Evolutionary conservation across 2,113 vertebrate genomes (phyloP).

Genomic region (Microtus richardsoni): DNA sequence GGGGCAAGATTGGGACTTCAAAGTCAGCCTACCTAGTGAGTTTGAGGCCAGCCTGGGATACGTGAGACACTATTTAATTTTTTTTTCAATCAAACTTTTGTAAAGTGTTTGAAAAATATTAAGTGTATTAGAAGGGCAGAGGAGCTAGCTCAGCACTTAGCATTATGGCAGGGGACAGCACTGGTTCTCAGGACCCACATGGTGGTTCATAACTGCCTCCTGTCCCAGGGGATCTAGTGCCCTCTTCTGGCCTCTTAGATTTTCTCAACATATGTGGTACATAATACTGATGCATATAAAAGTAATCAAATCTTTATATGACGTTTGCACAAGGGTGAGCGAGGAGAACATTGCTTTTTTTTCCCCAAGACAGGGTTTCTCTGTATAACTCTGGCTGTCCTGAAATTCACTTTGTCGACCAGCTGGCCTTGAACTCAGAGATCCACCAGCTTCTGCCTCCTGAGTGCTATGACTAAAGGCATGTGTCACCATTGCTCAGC

Average conservation of each 20-base stretch:
- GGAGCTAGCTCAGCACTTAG: background rate
- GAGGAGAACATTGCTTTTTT: background rate
- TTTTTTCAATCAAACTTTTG: slow-evolving; percentile 17
- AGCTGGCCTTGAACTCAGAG: background rate
- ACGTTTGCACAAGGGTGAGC: background rate
- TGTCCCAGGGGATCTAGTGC: background rate
- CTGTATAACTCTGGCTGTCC: background rate
- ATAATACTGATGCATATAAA: background rate
- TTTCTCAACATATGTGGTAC: background rate
- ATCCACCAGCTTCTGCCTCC: background rate
- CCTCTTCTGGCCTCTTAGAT: background rate
- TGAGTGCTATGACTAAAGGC: background rate
- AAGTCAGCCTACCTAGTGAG: background rate
- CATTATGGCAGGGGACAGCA: no score
- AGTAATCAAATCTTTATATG: background rate
- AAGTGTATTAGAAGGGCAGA: background rate
- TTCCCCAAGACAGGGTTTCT: background rate
- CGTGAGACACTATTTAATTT: background rate
- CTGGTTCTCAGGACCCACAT: background rate
- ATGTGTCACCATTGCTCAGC: rapidly evolving
- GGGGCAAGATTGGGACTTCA: background rate
- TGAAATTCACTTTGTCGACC: background rate
- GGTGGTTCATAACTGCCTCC: background rate
- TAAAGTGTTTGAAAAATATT: background rate
- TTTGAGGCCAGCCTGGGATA: background rate